Base-by-base conservation (phyloP, 2,888 invertebrate genomes). In the Chouioia cunea region DNA sequence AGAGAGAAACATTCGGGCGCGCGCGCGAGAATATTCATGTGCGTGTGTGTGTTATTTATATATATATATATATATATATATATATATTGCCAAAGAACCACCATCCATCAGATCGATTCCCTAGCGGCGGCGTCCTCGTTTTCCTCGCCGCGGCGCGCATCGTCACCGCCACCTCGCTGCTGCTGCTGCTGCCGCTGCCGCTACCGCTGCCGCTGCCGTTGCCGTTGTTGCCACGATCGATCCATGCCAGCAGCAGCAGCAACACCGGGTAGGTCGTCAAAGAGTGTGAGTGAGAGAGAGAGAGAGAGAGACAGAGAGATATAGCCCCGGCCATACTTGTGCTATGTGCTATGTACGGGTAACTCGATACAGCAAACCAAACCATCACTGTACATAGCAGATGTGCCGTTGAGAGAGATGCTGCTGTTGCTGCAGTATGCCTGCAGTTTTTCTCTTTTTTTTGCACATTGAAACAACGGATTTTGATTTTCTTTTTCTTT, bases 181-280 rank as follows among this genome's bases (percentile, higher is more conserved):
- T 54, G 62, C 48, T 65, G 69, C 68, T 65, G 46, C 70, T 58
- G 70, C 70, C 74, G 23, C 53, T 67, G 64, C 43, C 68, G 46
- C 36, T 53, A 43, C 12, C 20, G 65, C 67, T 64, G 56, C 66
- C 70, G 65, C 20, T 20, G 50, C 20, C 50, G 20, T 50, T 20
- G 50, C n/a, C 50, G 50, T 47, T 47, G 50, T 50, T 18, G 50
- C 47, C n/a, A 27, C 27, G 27, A 27, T 27, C 27, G 27, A 27
- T 27, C 27, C 27, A 6, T 27, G 27, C 27, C 27, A 27, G 6
- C 27, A 27, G 27, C 27, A 27, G 27, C 27, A 27, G 27, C 27
- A 27, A 6, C 27, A 6, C n/a, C 15, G 6, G n/a, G 4, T 16
- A n/a, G 8, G 15, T 50, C 50, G 15, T n/a, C 50, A 50, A 20